A percentile compares a stretch with the other conserved stretches of the same genome.
Evolutionary conservation across 2,113 vertebrate genomes (phyloP).

Genomic region (Condylura cristata): DNA sequence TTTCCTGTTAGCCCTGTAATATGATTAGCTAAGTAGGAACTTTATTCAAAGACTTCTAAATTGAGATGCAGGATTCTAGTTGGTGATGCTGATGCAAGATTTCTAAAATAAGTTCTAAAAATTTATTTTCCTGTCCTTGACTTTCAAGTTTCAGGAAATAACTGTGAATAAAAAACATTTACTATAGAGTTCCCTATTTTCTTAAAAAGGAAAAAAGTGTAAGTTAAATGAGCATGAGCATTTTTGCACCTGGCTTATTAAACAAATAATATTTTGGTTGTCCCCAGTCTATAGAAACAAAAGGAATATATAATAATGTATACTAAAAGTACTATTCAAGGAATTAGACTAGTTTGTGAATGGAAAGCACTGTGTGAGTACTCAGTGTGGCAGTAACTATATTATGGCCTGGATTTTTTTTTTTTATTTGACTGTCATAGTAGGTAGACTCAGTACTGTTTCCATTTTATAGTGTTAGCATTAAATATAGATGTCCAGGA

Average conservation of each 20-base stretch:
- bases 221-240: neutral
- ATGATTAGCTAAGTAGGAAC: neutral
- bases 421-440: neutral
- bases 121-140: slow-evolving; percentile 16
- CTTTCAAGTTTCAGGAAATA: slow-evolving; percentile 49
- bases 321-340: neutral
- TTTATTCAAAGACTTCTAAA: slow-evolving; percentile 1
- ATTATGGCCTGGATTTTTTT: neutral
- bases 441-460: neutral
- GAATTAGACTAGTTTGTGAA: neutral
- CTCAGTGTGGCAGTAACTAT: neutral
- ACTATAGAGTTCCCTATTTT: neutral
- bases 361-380: neutral
- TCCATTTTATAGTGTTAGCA: neutral
- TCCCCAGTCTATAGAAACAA: neutral
- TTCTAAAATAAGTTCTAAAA: neutral
- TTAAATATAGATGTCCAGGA: neutral
- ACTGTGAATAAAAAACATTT: slow-evolving; percentile 26
- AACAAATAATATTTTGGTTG: slow-evolving; percentile 16
- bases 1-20: neutral
- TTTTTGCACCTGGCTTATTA: neutral
- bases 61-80: neutral
- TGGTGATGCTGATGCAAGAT: too few species aligned
- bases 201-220: slow-evolving; percentile 8
- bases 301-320: neutral